Evolutionary conservation across 2,113 vertebrate species (phyloP).

Genomic region (Danionella cerebrum): DNA sequence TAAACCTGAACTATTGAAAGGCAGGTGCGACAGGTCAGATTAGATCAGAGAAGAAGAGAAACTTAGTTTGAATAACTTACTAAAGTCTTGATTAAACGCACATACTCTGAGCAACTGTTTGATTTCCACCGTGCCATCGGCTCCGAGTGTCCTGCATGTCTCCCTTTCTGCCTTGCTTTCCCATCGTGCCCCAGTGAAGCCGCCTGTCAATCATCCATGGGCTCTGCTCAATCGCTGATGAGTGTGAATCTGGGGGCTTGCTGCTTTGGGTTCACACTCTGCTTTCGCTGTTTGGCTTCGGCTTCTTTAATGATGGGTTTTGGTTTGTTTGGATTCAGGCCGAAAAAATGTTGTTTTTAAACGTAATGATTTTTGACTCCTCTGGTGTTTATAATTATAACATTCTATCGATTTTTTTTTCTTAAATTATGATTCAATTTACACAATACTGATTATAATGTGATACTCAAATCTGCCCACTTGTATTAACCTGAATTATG

Average conservation of each 20-base stretch:
- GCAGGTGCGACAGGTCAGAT: no score
- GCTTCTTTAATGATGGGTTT: neutral
- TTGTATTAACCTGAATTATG: no score
- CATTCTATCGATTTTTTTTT: no score
- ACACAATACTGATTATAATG: no score
- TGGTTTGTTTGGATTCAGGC: neutral
- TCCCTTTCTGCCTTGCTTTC: conserved; percentile 1
- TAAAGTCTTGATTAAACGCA: no score
- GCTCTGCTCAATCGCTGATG: neutral
- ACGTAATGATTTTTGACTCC: no score
- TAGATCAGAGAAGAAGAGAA: neutral
- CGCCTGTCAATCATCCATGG: neutral
- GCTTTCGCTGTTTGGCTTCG: neutral
- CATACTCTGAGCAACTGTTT: neutral
- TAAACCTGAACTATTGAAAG: no score
- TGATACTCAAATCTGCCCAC: no score
- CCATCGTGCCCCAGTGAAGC: neutral
- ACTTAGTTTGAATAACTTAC: no score
- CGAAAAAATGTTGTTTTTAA: neutral
- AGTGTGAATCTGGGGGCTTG: neutral
- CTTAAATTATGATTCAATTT: no score
- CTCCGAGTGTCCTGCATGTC: conserved; percentile 1
- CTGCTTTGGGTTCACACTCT: neutral
- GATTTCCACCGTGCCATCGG: neutral
- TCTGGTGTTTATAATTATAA: no score